phyloP scores from a whole-genome alignment of 2,113 vertebrate genomes.

The Helogale parvula region DNA sequence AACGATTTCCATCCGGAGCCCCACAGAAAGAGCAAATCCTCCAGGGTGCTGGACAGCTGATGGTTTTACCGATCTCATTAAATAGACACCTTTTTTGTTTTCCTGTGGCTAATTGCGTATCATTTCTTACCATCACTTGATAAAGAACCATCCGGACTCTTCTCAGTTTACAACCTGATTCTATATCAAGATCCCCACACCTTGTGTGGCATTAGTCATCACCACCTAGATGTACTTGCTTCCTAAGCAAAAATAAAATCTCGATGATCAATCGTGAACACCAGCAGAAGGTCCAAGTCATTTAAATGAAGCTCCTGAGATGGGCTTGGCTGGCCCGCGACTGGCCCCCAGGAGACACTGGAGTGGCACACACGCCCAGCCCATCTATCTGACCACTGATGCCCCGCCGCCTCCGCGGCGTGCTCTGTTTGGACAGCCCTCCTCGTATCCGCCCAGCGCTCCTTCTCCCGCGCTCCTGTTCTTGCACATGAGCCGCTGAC shows the following conservation, averaged over 20 bases:
- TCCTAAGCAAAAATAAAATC: neutral
- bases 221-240: neutral
- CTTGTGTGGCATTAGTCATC: neutral
- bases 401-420: neutral
- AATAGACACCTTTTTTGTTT: neutral
- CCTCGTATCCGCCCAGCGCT: neutral
- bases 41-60: neutral
- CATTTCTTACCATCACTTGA: neutral
- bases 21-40: constrained; percentile 12
- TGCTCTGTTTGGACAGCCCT: neutral
- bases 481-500: neutral
- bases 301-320: neutral
- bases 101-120: neutral
- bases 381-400: rapidly evolving
- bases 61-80: constrained; percentile 2
- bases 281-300: neutral
- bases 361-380: no score
- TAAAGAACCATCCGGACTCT: neutral
- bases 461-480: neutral
- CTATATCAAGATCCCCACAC: neutral
- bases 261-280: neutral
- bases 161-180: neutral
- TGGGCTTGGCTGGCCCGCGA: rapidly evolving
- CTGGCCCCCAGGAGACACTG: neutral
- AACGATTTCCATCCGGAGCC: neutral